Evolutionary conservation across 2,113 vertebrate genomes (phyloP), one percentile per base, ranked within the genome.

Genomic region (Thalassarche chlororhynchos): DNA sequence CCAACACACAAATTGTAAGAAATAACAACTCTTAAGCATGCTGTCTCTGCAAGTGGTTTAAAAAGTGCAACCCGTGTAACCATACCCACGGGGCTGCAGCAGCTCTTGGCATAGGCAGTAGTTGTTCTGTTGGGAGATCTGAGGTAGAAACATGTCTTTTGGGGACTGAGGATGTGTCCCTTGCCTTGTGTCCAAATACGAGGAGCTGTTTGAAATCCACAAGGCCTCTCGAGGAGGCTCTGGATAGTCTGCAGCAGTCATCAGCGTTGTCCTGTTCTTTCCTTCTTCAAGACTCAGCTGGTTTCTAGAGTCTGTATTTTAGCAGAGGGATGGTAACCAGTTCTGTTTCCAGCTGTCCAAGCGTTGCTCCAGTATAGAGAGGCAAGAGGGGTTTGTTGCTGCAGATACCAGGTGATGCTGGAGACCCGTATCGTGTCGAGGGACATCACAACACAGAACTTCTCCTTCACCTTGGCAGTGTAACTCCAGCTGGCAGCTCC

Each of bases 11-110:
- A 92, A 94, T 95, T 90, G 64, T 90, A 89, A 96, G 89, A 87
- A 96, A 96, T 96, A 93, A 93, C 91, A 90, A 13, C 66, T 82
- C 64, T 86, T 62, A 24, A 83, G 72, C 80, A 29, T 54, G 28
- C 83, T 88, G 96, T 89, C 94, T 94, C 84, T 91, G 84, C 91
- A 74, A 96, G 95, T 51, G 89, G 83, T 94, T 96, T 93, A 55
- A 84, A 96, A 95, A 95, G 76, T 76, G 70, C 81, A 80, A 84
- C n/a, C 96, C 81, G 80, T 92, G 88, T 90, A 85, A 85, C 83
- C 12, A 8, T 84, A 21, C 87, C 93, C 84, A 57, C 40, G 52
- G 93, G 86, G 91, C 89, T 76, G 91, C 2, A 16, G 84, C 81
- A 77, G 69, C 76, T 69, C 85, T 80, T 91, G 92, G 84, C 88